These are phyloP conservation scores for Capreolus pygargus DNA, from an alignment of 2,113 vertebrate species.

Conservation along the genomic window DNA sequence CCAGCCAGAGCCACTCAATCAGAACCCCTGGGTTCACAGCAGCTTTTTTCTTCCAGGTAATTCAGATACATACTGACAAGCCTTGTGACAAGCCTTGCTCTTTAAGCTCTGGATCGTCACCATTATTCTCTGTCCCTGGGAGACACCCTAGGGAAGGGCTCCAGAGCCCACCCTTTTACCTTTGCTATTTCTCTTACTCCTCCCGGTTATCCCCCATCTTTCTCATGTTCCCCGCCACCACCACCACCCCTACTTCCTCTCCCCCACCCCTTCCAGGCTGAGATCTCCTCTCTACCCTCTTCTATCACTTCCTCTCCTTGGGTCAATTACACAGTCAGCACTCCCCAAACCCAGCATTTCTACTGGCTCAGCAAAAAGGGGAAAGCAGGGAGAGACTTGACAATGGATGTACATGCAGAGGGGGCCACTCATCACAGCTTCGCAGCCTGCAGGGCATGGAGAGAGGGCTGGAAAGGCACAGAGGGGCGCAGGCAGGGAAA, in stretches of 20 bases:
- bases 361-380: conserved; percentile 39
- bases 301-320: neutral
- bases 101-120: neutral
- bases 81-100: neutral
- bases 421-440: conserved; percentile 1
- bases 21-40: neutral
- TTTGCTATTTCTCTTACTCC: neutral
- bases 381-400: neutral
- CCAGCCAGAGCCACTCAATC: neutral
- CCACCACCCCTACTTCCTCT: neutral
- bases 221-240: neutral
- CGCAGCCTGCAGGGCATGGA: neutral
- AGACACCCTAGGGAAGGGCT: neutral
- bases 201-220: neutral
- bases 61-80: neutral
- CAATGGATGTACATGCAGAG: neutral
- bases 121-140: neutral
- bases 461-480: neutral
- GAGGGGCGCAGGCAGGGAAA: neutral
- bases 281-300: neutral
- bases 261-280: neutral
- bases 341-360: conserved; percentile 40
- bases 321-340: conserved; percentile 28
- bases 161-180: neutral
- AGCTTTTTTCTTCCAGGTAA: neutral